These are phyloP conservation scores for Hedya salicella DNA, from an alignment of 2,888 invertebrate species.

Conservation along the genomic window DNA sequence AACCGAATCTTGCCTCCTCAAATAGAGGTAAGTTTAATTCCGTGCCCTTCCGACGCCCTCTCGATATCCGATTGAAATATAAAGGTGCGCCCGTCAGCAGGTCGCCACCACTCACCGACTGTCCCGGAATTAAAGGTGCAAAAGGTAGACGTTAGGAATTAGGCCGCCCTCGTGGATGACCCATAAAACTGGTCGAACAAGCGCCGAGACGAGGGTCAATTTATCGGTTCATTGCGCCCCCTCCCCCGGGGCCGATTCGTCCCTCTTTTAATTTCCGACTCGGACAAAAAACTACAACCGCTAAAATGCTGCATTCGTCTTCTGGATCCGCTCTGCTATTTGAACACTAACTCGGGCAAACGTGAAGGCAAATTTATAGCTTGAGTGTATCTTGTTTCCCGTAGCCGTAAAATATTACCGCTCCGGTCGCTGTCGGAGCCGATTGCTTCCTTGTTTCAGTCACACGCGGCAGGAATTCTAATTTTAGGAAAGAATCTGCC, in stretches of 20 bases:
- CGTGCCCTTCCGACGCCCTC: background rate
- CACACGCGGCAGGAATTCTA: slow-evolving; percentile 36
- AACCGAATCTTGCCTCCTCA: background rate
- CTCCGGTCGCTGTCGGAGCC: background rate
- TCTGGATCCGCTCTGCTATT: slow-evolving; percentile 13
- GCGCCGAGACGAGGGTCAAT: slow-evolving; percentile 46
- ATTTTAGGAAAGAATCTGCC: slow-evolving; percentile 25
- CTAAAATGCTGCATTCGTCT: slow-evolving; percentile 37
- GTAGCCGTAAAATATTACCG: slow-evolving; percentile 13
- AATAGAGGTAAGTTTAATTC: slow-evolving; percentile 11
- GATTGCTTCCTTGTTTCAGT: slow-evolving; percentile 27
- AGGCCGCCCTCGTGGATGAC: slow-evolving; percentile 35
- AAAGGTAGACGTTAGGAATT: slow-evolving; percentile 43
- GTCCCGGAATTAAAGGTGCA: slow-evolving; percentile 42
- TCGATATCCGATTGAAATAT: slow-evolving; percentile 30
- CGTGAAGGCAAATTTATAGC: slow-evolving; percentile 30
- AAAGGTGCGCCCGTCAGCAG: slow-evolving; percentile 32
- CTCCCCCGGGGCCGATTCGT: slow-evolving; percentile 45
- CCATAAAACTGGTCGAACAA: slow-evolving; percentile 43
- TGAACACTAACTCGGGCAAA: slow-evolving; percentile 19
- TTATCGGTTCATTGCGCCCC: slow-evolving; percentile 47
- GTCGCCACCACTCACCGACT: slow-evolving; percentile 20
- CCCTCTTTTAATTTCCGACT: slow-evolving; percentile 50
- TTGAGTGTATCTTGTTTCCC: slow-evolving; percentile 29
- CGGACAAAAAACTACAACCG: slow-evolving; percentile 29